A percentile compares a stretch with the other conserved stretches of the same genome.
These are phyloP conservation scores for Pogoniulus pusillus DNA, from an alignment of 2,797 vertebrate species.

Conservation along the genomic window DNA sequence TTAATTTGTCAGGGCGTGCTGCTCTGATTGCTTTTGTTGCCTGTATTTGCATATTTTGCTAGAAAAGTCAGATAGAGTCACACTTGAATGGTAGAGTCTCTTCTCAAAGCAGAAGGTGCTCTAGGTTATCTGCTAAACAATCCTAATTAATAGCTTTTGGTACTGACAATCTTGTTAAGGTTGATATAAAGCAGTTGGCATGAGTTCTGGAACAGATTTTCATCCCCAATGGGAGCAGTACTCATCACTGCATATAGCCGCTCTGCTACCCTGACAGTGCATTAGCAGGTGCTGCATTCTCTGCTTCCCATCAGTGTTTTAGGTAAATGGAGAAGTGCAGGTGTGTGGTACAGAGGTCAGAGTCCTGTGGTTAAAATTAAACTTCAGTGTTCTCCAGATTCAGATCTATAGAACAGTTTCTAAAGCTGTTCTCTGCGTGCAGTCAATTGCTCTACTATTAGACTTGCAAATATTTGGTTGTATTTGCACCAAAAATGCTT, in stretches of 20 bases:
- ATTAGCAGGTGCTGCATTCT: neutral
- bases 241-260: neutral
- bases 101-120: neutral
- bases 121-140: conserved; percentile 6
- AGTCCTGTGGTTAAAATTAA: neutral
- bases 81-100: neutral
- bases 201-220: conserved; percentile 53
- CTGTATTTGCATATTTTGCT: neutral
- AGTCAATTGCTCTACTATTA: neutral
- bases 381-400: neutral
- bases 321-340: neutral
- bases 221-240: neutral
- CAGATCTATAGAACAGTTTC: neutral
- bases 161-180: conserved; percentile 9
- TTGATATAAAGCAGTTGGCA: conserved; percentile 35
- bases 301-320: neutral
- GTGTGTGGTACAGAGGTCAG: neutral
- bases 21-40: neutral
- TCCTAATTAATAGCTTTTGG: conserved; percentile 32
- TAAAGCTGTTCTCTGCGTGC: neutral
- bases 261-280: neutral
- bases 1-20: neutral
- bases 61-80: neutral
- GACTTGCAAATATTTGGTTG: conserved; percentile 39
- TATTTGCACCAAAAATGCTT: conserved; percentile 28